These are phyloP conservation scores for Sinosuthora webbiana DNA, from an alignment of 2,113 vertebrate species.

Conservation along the genomic window DNA sequence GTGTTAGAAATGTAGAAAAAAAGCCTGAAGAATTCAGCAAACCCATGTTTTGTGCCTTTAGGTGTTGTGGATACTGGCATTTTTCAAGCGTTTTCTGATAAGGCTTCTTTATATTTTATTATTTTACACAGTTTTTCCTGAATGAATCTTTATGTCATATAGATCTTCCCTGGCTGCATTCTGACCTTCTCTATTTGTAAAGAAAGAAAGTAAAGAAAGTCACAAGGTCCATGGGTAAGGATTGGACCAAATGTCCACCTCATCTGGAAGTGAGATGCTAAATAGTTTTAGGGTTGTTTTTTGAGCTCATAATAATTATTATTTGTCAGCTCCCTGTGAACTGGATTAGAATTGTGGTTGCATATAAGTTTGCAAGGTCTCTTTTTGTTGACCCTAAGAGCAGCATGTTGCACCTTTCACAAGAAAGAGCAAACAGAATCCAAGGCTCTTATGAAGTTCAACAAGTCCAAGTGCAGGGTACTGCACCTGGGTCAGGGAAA, in stretches of 20 bases:
- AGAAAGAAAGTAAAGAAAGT: neutral
- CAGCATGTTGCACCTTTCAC: neutral
- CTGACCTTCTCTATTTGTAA: neutral
- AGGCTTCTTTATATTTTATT: neutral
- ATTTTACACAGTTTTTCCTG: neutral
- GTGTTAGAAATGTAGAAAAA: neutral
- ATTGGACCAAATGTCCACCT: neutral
- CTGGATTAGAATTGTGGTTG: neutral
- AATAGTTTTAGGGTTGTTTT: neutral
- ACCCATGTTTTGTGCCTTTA: neutral
- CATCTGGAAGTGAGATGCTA: neutral
- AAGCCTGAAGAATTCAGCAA: neutral
- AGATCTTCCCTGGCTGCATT: neutral
- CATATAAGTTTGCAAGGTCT: neutral
- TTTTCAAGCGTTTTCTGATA: neutral
- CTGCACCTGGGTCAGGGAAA: neutral
- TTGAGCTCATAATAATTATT: rapidly evolving
- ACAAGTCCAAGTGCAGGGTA: neutral
- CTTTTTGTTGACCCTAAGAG: neutral
- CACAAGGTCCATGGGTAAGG: rapidly evolving
- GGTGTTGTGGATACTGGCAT: neutral
- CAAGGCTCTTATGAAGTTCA: neutral
- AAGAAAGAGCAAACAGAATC: neutral
- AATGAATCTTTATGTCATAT: neutral
- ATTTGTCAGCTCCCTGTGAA: neutral